These are phyloP conservation scores for Brachyptera putata DNA, from an alignment of 2,888 invertebrate genomes.

Conservation along the genomic window DNA sequence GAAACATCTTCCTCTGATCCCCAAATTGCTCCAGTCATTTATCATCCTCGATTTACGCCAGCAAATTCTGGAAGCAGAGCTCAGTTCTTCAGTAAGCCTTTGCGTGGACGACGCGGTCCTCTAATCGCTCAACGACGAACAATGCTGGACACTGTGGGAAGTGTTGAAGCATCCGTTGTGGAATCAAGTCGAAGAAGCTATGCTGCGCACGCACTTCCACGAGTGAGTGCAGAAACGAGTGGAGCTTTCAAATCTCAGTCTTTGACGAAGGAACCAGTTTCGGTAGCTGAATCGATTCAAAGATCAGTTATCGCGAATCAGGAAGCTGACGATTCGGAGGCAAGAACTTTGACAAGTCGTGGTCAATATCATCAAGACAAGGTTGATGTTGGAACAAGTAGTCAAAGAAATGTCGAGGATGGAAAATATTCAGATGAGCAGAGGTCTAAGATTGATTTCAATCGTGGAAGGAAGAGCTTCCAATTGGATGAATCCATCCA, in stretches of 20 bases:
- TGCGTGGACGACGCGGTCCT: constrained; percentile 29
- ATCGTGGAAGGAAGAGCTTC: constrained; percentile 42
- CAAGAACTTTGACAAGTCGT: background rate
- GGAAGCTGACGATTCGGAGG: background rate
- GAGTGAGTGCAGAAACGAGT: background rate
- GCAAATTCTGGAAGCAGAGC: constrained; percentile 35
- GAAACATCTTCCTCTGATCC: constrained; percentile 15
- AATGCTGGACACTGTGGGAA: constrained; percentile 48
- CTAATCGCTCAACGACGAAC: constrained; percentile 41
- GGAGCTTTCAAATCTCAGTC: background rate
- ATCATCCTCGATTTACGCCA: constrained; percentile 34
- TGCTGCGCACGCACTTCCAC: background rate
- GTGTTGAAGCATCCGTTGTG: constrained; percentile 56
- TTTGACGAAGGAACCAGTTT: background rate
- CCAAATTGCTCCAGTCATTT: constrained; percentile 30
- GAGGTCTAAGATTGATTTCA: background rate
- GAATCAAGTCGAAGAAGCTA: background rate
- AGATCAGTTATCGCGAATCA: constrained; percentile 11
- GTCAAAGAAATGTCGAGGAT: background rate
- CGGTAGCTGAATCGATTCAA: constrained; percentile 14
- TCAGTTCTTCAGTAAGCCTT: constrained; percentile 34
- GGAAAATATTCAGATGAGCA: background rate
- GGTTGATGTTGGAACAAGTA: background rate
- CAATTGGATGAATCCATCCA: constrained; percentile 39
- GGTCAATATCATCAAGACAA: constrained; percentile 14